These are phyloP conservation scores for Anticlea derivata DNA, from an alignment of 2,888 invertebrate genomes.

Conservation along the genomic window DNA sequence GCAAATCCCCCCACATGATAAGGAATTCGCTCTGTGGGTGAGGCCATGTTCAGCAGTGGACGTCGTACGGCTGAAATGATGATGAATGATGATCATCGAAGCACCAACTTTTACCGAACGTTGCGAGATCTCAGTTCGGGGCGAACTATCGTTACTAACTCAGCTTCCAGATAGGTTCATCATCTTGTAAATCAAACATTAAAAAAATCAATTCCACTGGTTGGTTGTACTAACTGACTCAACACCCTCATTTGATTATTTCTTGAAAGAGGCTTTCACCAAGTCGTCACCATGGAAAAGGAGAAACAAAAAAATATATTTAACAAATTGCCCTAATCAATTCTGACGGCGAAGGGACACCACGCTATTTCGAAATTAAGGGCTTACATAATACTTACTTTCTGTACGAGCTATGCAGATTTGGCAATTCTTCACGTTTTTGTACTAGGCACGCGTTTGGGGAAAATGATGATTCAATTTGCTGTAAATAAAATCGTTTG, in stretches of 20 bases:
- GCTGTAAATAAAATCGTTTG: background rate
- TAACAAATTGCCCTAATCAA: conserved; percentile 40
- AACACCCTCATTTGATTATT: conserved; percentile 1
- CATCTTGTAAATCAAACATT: too few relatives aligned
- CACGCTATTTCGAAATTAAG: conserved; percentile 43
- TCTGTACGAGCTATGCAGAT: conserved; percentile 4
- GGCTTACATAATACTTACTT: conserved; percentile 8
- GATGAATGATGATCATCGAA: too few relatives aligned
- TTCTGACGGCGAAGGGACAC: conserved; percentile 33
- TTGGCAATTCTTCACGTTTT: background rate
- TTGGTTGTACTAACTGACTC: background rate
- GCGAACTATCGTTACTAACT: too few relatives aligned
- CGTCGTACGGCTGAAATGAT: too few relatives aligned
- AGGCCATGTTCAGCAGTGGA: too few relatives aligned
- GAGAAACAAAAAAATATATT: conserved; percentile 32
- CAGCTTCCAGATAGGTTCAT: too few relatives aligned
- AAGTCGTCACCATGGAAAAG: conserved; percentile 23
- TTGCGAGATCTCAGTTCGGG: too few relatives aligned
- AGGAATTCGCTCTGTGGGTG: too few relatives aligned
- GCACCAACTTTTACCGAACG: too few relatives aligned
- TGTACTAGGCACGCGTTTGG: conserved; percentile 1
- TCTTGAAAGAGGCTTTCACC: conserved; percentile 25
- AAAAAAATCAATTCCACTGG: too few relatives aligned
- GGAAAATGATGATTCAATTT: conserved; percentile 8
- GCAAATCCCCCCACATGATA: too few relatives aligned